A percentile compares a stretch with the other conserved stretches of the same genome.
Evolutionary conservation across 2,888 invertebrate species (phyloP).

Genomic region (Pecten maximus): DNA sequence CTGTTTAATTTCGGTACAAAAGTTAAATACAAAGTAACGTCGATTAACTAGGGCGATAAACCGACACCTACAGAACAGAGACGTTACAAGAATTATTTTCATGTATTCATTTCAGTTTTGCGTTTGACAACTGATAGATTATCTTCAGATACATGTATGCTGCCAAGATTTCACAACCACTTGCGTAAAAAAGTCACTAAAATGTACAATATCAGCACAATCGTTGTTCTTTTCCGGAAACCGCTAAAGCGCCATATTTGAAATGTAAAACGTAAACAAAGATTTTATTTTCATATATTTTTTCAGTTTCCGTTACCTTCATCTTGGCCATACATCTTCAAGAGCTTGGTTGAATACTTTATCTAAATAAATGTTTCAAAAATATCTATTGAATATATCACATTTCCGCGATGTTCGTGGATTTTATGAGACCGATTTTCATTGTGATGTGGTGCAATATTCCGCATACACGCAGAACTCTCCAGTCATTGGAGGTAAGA

Average conservation of each 20-base stretch:
- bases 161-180: background rate
- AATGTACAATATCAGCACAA: background rate
- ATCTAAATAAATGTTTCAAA: background rate
- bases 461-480: background rate
- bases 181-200: background rate
- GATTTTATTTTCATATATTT: background rate
- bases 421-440: background rate
- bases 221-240: background rate
- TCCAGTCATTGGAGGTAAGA: background rate
- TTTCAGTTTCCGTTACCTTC: background rate
- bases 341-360: background rate
- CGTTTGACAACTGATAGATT: background rate
- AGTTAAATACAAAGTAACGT: no score
- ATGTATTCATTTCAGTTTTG: background rate
- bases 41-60: no score
- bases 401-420: background rate
- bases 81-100: no score
- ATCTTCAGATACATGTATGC: background rate
- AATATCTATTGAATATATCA: background rate
- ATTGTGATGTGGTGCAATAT: background rate
- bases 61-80: no score
- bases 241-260: background rate
- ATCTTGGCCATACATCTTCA: conserved; percentile 7
- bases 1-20: no score
- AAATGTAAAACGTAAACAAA: background rate